These are phyloP conservation scores for Vanessa cardui DNA, from an alignment of 2,888 invertebrate genomes.

Conservation along the genomic window DNA sequence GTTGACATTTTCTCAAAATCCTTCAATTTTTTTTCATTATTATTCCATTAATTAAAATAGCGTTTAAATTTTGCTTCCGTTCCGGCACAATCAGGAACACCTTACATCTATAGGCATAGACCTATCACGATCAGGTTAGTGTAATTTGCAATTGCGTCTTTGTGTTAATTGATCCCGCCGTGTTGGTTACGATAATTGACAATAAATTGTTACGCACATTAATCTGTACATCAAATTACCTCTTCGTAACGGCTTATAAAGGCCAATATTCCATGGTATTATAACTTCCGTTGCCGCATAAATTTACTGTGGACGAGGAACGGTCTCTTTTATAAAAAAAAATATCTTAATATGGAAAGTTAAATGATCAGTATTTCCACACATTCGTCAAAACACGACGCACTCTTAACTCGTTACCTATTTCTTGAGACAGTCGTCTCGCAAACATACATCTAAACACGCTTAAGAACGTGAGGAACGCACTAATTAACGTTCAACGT, in stretches of 20 bases:
- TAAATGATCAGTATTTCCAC: conserved; percentile 27
- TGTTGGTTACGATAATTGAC: conserved; percentile 78
- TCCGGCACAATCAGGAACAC: conserved; percentile 60
- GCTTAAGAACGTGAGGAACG: conserved; percentile 73
- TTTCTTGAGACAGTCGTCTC: conserved; percentile 57
- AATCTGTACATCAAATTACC: conserved; percentile 76
- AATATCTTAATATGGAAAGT: conserved; percentile 6
- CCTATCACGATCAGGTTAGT: conserved; percentile 59
- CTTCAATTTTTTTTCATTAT: not conserved
- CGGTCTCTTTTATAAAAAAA: not conserved
- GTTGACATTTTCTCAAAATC: too few relatives aligned
- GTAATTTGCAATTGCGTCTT: conserved; percentile 78
- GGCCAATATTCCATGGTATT: conserved; percentile 50
- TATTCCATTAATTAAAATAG: not conserved
- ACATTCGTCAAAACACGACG: conserved; percentile 40
- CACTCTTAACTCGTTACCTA: conserved; percentile 49
- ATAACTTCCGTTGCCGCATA: conserved; percentile 24
- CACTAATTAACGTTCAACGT: conserved; percentile 81
- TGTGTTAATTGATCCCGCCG: conserved; percentile 78
- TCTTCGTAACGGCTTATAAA: conserved; percentile 57
- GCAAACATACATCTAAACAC: conserved; percentile 65
- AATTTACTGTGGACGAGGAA: conserved; percentile 6
- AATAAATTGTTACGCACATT: conserved; percentile 78
- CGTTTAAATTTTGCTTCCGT: conserved; percentile 40
- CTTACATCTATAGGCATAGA: conserved; percentile 60